phyloP scores from a whole-genome alignment of 2,888 invertebrate species.

The Watsonalla binaria region DNA sequence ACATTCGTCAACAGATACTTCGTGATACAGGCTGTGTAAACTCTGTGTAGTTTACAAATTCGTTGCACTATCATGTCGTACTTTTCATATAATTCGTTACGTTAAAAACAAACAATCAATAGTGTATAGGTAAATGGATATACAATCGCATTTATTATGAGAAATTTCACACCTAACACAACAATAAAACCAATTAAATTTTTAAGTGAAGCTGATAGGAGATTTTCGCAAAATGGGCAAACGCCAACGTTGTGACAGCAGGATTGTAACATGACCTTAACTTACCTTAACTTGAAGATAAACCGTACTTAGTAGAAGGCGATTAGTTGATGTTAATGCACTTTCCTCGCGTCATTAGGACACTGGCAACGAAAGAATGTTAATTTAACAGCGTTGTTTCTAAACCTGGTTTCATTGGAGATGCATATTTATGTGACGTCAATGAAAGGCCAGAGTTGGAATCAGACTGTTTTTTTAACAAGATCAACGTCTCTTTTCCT shows the following conservation, averaged over 20 bases:
- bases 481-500: too few species aligned
- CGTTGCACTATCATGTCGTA: not conserved
- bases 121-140: not conserved
- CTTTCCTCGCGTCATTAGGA: conserved; percentile 27
- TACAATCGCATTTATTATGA: not conserved
- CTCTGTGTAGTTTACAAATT: not conserved
- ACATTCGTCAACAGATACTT: too few species aligned
- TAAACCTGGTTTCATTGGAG: not conserved
- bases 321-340: conserved; percentile 35
- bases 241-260: not conserved
- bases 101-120: not conserved
- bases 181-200: too few species aligned
- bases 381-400: conserved; percentile 4
- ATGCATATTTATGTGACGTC: too few species aligned
- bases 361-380: conserved; percentile 13
- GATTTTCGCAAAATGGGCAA: not conserved
- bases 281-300: conserved; percentile 21
- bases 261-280: conserved; percentile 16
- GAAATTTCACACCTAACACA: not conserved
- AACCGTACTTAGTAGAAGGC: conserved; percentile 10
- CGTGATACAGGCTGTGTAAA: too few species aligned
- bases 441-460: too few species aligned
- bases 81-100: not conserved
- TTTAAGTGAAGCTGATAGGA: not conserved
- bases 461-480: too few species aligned